These are phyloP conservation scores for Leistus spinibarbis DNA, from an alignment of 2,888 invertebrate species.

Conservation along the genomic window DNA sequence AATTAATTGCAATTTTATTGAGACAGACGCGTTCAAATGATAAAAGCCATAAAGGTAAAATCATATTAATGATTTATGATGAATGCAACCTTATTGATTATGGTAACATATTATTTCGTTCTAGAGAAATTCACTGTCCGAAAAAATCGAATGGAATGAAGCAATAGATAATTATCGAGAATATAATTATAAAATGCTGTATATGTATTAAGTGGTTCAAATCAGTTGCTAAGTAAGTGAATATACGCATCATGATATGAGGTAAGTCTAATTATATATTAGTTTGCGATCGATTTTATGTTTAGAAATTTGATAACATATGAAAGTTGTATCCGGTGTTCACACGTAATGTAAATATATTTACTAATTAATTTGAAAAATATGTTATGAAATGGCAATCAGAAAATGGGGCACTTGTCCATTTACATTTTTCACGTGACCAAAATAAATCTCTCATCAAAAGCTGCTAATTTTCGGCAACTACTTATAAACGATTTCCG, in stretches of 20 bases:
- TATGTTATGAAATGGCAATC: background rate
- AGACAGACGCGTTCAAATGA: constrained; percentile 14
- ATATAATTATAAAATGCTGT: background rate
- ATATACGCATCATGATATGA: background rate
- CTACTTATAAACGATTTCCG: too few relatives aligned
- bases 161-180: constrained; percentile 8
- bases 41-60: background rate
- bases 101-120: background rate
- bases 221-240: background rate
- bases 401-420: background rate
- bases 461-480: background rate
- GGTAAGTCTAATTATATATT: background rate
- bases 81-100: background rate
- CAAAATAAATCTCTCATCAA: background rate
- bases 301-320: constrained; percentile 34
- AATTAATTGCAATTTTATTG: constrained; percentile 22
- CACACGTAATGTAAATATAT: background rate
- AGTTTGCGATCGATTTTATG: constrained; percentile 13
- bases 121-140: background rate
- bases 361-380: constrained; percentile 17
- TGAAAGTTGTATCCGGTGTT: constrained; percentile 24
- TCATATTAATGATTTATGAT: background rate
- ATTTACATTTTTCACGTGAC: background rate
- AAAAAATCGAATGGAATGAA: background rate
- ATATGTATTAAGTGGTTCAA: background rate